Base-by-base conservation (phyloP, 2,888 invertebrate species). In the Callyntrura sp. region DNA sequence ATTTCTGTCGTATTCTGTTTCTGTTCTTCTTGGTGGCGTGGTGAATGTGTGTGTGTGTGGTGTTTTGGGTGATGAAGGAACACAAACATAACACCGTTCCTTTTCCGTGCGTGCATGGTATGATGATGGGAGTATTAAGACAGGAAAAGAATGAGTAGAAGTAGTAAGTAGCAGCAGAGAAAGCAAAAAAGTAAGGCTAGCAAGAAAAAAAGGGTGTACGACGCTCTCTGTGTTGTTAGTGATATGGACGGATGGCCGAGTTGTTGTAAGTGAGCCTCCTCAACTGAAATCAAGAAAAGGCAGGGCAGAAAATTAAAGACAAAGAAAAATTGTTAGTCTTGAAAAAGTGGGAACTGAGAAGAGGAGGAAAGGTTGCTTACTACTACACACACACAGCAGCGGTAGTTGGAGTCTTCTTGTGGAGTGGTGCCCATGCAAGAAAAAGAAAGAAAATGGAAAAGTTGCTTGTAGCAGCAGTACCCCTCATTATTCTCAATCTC, bases 301-400 rank as follows among this genome's bases (percentile, higher is more conserved):
- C 82, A 82, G 68, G 81, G 25, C 82, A 65, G 65, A 82, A 82
- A 82, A 65, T 57, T 23, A 35, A 78, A 78, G 79, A 79, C 79
- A 79, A 79, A 76, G 76, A 76, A 76, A 76, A 76, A 76, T 76
- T 79, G 55, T 79, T 79, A n/a, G 25, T 25, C 57, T 79, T 79
- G 45, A 70, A 76, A 73, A 76, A 76, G 51, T 51, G 76, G 48
- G 8, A 79, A 68, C 1, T 1, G 43, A n/a, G 17, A 43, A n/a
- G 28, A 17, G 17, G 9, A n/a, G n/a, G n/a, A 17, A 68, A n/a
- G n/a, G n/a, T n/a, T n/a, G n/a, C n/a, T n/a, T n/a, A n/a, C n/a
- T n/a, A n/a, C n/a, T n/a, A n/a, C n/a, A n/a, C n/a, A n/a, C n/a
- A n/a, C n/a, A n/a, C n/a, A n/a, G n/a, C n/a, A n/a, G n/a, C n/a